Base-by-base conservation (phyloP, 2,888 invertebrate species). In the Meiosimyza platycephala region DNA sequence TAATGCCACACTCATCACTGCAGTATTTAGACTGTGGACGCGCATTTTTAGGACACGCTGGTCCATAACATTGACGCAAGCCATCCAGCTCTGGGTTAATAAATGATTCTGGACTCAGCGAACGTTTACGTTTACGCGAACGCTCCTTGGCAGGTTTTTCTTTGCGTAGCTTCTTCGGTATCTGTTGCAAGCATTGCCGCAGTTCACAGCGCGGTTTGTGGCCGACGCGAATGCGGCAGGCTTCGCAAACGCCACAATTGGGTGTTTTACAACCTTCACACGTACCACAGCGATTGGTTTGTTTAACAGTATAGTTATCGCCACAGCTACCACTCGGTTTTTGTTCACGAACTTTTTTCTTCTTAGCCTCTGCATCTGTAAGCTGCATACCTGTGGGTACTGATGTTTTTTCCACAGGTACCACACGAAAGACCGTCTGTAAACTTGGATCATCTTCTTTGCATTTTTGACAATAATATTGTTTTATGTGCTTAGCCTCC, bases 401-500 rank as follows among this genome's bases (percentile, higher is more conserved):
- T 6, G 78, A 55, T 18, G 80, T 79, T 68, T 82, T 81, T 51
- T 85, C 84, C 2, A 85, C 81, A 50, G 86, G 84, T 9, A 86
- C 82, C 33, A 85, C 78, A 1, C 87, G 85, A 69, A 88, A 87
- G 2, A 88, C 84, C 0, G 92, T 93, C 79, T 91, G 91, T 12
- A 96, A 87, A 6, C 91, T 92, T 0, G 95, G 92, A 85, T 96
- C 95, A 82, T 95, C 94, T 80, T 94, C 93, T 78, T 92, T 90
- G 81, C 96, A 96, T 62, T 92, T 91, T 80, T 94, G 91, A 86
- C 98, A 98, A 85, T 94, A 98, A 83, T 97, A 99, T 79, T 95
- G 95, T 82, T 96, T 95, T 72, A 99, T 98, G 78, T 93, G 92
- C 82, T 96, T 96, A 0, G 98, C 95, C 84, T 97, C 96, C 79